Evolutionary conservation across 2,113 vertebrate species (phyloP).

Genomic region (Carlito syrichta): DNA sequence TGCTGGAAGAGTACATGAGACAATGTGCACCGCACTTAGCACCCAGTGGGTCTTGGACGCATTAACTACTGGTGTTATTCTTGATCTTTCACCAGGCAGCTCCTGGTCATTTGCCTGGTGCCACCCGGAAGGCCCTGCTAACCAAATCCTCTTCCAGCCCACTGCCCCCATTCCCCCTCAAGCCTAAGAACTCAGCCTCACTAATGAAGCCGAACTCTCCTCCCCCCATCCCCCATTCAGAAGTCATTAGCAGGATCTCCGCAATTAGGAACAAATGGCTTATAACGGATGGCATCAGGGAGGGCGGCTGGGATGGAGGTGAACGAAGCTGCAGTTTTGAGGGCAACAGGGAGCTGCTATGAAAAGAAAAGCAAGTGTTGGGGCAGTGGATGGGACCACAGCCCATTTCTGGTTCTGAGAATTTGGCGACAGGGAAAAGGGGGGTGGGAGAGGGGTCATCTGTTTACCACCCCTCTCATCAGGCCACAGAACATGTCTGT

Average conservation of each 20-base stretch:
- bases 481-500: neutral
- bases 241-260: conserved; percentile 64
- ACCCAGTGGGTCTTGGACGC: neutral
- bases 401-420: neutral
- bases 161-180: neutral
- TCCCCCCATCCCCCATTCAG: neutral
- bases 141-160: neutral
- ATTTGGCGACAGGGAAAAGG: neutral
- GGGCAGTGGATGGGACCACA: neutral
- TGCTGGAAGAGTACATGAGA: neutral
- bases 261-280: conserved; percentile 68
- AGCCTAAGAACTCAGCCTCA: neutral
- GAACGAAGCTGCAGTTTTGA: neutral
- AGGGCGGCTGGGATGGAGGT: neutral
- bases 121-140: neutral
- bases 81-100: neutral
- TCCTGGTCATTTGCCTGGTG: neutral
- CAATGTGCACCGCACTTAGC: neutral
- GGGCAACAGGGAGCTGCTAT: neutral
- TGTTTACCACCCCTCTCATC: neutral
- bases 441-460: neutral
- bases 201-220: conserved; percentile 47
- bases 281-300: conserved; percentile 41
- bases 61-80: neutral
- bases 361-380: neutral